A percentile compares a stretch with the other conserved stretches of the same genome.
Conservation (phyloP, 2,888 invertebrate genomes). For the Limnephilus lunatus region DNA sequence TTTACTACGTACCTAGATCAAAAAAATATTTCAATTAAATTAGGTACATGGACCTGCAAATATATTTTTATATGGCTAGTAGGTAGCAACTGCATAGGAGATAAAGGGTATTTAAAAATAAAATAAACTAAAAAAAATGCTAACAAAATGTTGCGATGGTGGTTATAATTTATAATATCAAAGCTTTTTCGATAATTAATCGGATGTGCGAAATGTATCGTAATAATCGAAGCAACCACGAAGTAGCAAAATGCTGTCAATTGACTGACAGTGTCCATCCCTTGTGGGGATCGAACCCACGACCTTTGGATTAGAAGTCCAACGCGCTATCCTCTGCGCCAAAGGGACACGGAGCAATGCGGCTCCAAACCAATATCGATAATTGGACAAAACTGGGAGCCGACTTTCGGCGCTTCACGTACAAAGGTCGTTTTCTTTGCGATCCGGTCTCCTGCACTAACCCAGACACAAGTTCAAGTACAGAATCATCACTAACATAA, state of each 20-base stretch:
- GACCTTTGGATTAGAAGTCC: constrained; percentile 94
- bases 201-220: not conserved
- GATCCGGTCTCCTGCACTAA: not conserved
- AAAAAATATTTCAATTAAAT: constrained; percentile 78
- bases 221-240: not conserved
- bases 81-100: not conserved
- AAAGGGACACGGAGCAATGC: constrained; percentile 79
- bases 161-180: not conserved
- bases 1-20: constrained; percentile 81
- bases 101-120: not conserved
- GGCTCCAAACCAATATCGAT: not conserved
- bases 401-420: not conserved
- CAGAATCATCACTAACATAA: not conserved
- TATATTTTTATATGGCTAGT: not conserved
- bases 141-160: not conserved
- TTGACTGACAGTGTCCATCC: constrained; percentile 74
- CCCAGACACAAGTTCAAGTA: not conserved
- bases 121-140: not conserved
- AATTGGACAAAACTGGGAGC: not conserved
- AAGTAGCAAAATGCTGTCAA: not conserved
- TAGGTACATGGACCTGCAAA: not conserved
- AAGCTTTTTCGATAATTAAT: not conserved
- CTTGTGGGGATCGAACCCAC: constrained; percentile 92
- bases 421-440: not conserved
- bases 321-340: constrained; percentile 93